Evolutionary conservation across 2,797 vertebrate species (phyloP), one percentile per base, ranked within the genome.

Genomic region (Cygnus olor): DNA sequence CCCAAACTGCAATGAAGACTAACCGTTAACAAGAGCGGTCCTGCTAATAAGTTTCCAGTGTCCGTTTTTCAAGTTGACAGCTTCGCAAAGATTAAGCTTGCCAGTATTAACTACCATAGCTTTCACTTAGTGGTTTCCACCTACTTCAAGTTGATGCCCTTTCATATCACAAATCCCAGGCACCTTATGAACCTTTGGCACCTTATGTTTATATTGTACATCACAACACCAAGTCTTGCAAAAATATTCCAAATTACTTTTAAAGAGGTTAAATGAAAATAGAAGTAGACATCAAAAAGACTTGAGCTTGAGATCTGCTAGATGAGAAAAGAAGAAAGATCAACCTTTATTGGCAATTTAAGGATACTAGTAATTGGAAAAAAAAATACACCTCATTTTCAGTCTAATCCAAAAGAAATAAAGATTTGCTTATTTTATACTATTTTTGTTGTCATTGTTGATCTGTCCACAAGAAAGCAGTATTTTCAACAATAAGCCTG

Each of bases 391-490:
- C 73, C 80, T 84, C 66, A 24, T 38, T 82, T 90, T 63, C 71
- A 73, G 68, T 71, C 74, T 44, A 83, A n/a, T 63, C 16, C 66
- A 6, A 21, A 34, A 53, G 71, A 54, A 78, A 40, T 32, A 72
- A 32, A 69, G 87, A 28, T 1, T 18, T 24, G 60, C 73, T 54
- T 54, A 77, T 81, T 54, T n/a, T 9, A 27, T 14, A 18, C 44
- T 0, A 1, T 10, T 54, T 36, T 0, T 38, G 38, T 11, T 38
- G 38, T 38, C 11, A 11, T 0, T 32, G 32, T 21, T 4, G 0
- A 63, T 32, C 7, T 11, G 42, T 19, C 61, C 80, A 60, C 30
- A 64, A 34, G 51, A 60, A 13, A 3, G 11, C 79, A 21, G 61
- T 40, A 54, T 72, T n/a, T 16, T 0, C 21, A 69, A n/a, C 14